A percentile compares a stretch with the other conserved stretches of the same genome.
Conservation (phyloP, 2,113 vertebrate genomes). For the Cynocephalus volans region DNA sequence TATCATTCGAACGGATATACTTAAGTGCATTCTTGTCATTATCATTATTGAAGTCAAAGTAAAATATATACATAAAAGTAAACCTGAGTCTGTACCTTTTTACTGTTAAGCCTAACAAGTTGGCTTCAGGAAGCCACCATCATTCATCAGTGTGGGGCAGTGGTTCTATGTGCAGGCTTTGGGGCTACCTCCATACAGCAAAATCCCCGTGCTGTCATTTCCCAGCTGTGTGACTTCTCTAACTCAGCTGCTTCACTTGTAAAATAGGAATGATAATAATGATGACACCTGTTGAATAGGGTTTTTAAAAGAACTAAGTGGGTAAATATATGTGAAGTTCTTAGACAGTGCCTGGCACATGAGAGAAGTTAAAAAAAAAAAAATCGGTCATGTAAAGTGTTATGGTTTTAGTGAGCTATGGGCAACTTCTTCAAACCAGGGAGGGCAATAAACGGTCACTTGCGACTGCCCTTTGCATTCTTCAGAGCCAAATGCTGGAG, state of each 20-base stretch:
- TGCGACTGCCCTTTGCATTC: accelerated
- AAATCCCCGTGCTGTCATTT: neutral
- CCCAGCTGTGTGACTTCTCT: neutral
- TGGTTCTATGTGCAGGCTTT: accelerated
- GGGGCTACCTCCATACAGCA: neutral
- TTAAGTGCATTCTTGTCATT: neutral
- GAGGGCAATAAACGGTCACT: neutral
- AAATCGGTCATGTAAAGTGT: neutral
- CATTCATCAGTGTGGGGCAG: accelerated
- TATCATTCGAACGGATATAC: neutral
- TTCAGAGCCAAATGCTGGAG: neutral
- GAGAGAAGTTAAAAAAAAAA: neutral
- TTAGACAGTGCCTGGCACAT: neutral
- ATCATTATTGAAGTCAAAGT: slow-evolving; percentile 14
- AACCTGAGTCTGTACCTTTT: neutral
- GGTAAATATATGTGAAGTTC: neutral
- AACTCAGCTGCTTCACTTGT: neutral
- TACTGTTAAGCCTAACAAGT: neutral
- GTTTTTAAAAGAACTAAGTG: neutral
- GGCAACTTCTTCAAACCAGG: neutral
- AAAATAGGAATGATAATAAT: neutral
- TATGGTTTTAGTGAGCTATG: neutral
- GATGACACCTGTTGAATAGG: neutral
- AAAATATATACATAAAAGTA: neutral
- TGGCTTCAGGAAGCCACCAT: neutral